These are phyloP conservation scores for Onychomys arenicola DNA, from an alignment of 2,797 vertebrate genomes.

Conservation along the genomic window DNA sequence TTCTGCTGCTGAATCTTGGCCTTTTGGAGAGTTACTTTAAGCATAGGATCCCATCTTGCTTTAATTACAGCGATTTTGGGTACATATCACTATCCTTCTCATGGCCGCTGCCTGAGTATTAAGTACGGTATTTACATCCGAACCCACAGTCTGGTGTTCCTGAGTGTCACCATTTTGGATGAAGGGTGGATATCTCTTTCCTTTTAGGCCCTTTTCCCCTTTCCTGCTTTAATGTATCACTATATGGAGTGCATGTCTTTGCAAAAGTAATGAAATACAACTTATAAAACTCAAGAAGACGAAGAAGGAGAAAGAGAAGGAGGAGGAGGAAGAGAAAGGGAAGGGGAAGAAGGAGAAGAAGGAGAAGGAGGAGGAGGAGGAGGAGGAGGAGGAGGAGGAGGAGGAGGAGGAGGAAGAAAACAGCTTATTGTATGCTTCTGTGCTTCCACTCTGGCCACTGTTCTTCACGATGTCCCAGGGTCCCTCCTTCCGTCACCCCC, in stretches of 20 bases:
- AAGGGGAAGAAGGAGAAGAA: too few relatives aligned
- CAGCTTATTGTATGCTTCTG: rapidly evolving
- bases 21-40: background rate
- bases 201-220: background rate
- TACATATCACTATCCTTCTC: rapidly evolving
- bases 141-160: background rate
- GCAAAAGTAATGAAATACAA: background rate
- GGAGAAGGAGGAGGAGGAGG: too few relatives aligned
- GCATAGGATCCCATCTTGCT: background rate
- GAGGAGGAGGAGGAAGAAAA: background rate
- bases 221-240: background rate
- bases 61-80: background rate
- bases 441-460: background rate
- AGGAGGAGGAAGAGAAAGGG: too few relatives aligned
- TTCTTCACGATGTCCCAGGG: too few relatives aligned
- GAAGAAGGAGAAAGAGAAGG: too few relatives aligned
- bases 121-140: background rate
- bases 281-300: background rate
- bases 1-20: background rate
- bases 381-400: too few relatives aligned
- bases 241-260: background rate
- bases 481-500: background rate
- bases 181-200: background rate
- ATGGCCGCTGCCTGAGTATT: background rate
- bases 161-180: background rate